Base-by-base conservation (phyloP, 2,888 invertebrate genomes). In the Cerceris ruficornis region DNA sequence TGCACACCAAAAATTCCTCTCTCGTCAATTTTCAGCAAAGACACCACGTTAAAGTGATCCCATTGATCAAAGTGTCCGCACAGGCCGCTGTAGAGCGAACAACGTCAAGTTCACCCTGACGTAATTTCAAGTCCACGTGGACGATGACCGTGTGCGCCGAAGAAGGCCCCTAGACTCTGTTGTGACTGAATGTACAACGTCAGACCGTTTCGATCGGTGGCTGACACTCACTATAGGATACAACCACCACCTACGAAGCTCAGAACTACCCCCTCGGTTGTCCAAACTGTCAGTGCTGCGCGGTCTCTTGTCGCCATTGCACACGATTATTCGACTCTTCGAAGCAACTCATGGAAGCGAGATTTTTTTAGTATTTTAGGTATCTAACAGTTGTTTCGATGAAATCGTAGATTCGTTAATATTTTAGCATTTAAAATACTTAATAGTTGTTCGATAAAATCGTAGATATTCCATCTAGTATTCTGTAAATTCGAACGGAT, bases 261-360 rank as follows among this genome's bases (percentile, higher is more conserved):
- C 75, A 86, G 88, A 86, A 87, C 88, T 82, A 86, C 82, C 77
- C 74, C 75, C 75, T 28, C 57, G 11, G 64, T 69, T 74, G 57
- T 61, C 62, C 65, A 69, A 69, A 79, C 75, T 83, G 84, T 83
- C 87, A 89, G 89, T 89, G 78, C 77, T 64, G 72, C 81, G 82
- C 75, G 70, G 83, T 79, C 86, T 80, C 84, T 85, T 85, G 80
- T 81, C 81, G 79, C 80, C 70, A 64, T 68, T 84, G 55, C 85
- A 85, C 83, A 78, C 57, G 73, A 64, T 62, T 81, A 71, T 41
- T 50, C 39, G 17, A 11, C 28, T 58, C 46, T 7, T 13, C 15
- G 46, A 14, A 39, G 43, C 43, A 59, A n/a, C 14, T 6, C 6
- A 0, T 13, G 7, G 52, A 6, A 7, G 15, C 65, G 43, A 42